Base-by-base conservation (phyloP, 2,113 vertebrate genomes). In the Hippoglossus stenolepis region DNA sequence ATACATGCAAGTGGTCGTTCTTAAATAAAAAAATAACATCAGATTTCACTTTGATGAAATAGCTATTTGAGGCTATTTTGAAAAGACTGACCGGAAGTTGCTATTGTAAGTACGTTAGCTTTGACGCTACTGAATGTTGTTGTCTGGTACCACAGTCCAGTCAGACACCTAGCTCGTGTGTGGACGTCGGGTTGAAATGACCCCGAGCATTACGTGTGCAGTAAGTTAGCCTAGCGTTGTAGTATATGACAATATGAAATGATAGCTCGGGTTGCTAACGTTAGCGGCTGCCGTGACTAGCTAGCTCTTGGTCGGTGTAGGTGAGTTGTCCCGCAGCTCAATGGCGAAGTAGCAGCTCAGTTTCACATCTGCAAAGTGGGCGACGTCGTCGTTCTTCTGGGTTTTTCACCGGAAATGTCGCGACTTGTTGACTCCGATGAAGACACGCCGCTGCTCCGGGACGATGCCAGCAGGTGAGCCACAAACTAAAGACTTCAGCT, bases 391-490 rank as follows among this genome's bases (percentile, higher is more conserved):
- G 60, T 6, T 26, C 10, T 11, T 40, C 12, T 10, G 13, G 2
- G 7, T 65, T 67, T 35, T 77, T 75, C 18, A 31, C 1, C 15
- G 14, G 74, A 60, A 38, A 94, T 94, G 93, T 51, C 92, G 60
- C 83, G 80, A 35, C 10, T 68, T 14, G 24, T 43, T n/a, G 87
- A 93, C 11, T 43, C 80, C 2, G 91, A 91, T 14, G 90, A 90
- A 2, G 85, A 70, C 20, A 91, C 91, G 14, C 90, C 91, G 1
- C 28, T 94, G 74, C 84, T 94, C 9, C 78, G 86, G 54, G 90
- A 90, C 57, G 93, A 93, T 70, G 40, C 82, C 23, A 80, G 21
- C 79, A 94, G 96, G 97, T 98, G 93, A 94, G 2, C 9, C 35
- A 38, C 9, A 10, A 38, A 2, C 35, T 38, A 10, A 2, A 77